Percentiles rank a stretch among this genome's conserved stretches.
Evolutionary conservation across 1,140 invertebrate genomes (phyloP).

Genomic region (Littorina saxatilis): DNA sequence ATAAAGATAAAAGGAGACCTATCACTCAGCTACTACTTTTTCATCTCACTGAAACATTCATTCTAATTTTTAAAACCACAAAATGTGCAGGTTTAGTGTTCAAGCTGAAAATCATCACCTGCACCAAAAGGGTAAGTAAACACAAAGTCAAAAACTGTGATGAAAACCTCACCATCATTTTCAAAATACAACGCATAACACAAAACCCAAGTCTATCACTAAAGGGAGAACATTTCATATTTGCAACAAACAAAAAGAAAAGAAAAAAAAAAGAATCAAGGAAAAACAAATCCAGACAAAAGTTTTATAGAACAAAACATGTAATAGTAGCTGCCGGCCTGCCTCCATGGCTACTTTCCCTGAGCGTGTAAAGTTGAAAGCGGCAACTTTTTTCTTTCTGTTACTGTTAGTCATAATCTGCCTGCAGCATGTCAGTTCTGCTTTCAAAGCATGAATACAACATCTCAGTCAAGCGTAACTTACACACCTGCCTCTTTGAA

Average conservation of each 20-base stretch:
- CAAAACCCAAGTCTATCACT: no score
- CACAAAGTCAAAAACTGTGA: no score
- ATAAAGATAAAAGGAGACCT: not conserved
- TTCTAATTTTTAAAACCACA: not conserved
- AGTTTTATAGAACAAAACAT: not conserved
- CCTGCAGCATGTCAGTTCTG: no score
- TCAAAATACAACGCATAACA: no score
- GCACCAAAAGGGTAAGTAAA: not conserved
- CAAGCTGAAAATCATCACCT: not conserved
- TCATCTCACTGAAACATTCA: not conserved
- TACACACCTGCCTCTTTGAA: no score
- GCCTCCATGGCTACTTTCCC: conserved; percentile 22
- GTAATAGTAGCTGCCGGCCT: conserved; percentile 24
- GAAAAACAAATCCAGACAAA: no score
- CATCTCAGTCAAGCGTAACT: no score
- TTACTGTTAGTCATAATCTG: not conserved
- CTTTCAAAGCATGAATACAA: no score
- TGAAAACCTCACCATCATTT: no score
- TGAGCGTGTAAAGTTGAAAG: conserved; percentile 22
- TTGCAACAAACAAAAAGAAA: no score
- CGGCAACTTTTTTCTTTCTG: conserved; percentile 18
- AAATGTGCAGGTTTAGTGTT: not conserved
- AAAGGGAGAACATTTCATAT: no score
- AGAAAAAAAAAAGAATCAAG: no score
- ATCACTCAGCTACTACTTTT: not conserved